Percentiles rank a stretch among this genome's conserved stretches.
Conservation (phyloP, 2,797 vertebrate genomes). For the Sebastes dallii region DNA sequence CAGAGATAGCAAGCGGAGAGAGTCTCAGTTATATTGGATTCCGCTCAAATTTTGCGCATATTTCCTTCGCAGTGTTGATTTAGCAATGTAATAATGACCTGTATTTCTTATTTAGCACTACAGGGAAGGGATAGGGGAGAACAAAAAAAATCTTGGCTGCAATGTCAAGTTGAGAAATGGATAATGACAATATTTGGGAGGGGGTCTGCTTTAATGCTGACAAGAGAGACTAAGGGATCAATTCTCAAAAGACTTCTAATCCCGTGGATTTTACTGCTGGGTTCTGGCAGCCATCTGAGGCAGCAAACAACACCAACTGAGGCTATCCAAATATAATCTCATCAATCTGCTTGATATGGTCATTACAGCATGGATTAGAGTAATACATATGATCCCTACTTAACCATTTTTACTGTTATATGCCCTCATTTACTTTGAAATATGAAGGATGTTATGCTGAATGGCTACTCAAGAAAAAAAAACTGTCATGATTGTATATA, state of each 20-base stretch:
- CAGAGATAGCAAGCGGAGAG: conserved; percentile 29
- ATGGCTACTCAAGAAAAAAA: not conserved
- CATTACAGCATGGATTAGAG: conserved; percentile 57
- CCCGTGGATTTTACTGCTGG: conserved; percentile 43
- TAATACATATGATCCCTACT: conserved; percentile 46
- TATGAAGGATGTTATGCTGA: not conserved
- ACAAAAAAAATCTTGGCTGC: conserved; percentile 4
- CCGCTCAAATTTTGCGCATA: conserved; percentile 15
- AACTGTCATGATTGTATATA: not conserved
- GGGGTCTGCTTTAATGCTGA: conserved; percentile 39
- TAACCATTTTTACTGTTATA: not conserved
- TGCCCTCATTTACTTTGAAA: conserved; percentile 17
- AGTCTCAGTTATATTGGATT: conserved; percentile 1
- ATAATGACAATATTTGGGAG: conserved; percentile 48
- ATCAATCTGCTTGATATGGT: conserved; percentile 64
- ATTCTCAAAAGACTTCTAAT: conserved; percentile 62
- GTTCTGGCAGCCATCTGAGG: conserved; percentile 40
- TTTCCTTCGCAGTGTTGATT: conserved; percentile 33
- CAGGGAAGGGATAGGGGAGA: not conserved
- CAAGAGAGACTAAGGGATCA: conserved; percentile 51
- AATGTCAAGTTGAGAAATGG: conserved; percentile 33
- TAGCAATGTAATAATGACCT: conserved; percentile 25
- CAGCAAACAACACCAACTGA: conserved; percentile 29
- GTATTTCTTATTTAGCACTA: conserved; percentile 39
- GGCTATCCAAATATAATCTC: conserved; percentile 63